Base-by-base conservation (phyloP, 2,113 vertebrate genomes). In the Sinocyclocheilus anshuiensis region DNA sequence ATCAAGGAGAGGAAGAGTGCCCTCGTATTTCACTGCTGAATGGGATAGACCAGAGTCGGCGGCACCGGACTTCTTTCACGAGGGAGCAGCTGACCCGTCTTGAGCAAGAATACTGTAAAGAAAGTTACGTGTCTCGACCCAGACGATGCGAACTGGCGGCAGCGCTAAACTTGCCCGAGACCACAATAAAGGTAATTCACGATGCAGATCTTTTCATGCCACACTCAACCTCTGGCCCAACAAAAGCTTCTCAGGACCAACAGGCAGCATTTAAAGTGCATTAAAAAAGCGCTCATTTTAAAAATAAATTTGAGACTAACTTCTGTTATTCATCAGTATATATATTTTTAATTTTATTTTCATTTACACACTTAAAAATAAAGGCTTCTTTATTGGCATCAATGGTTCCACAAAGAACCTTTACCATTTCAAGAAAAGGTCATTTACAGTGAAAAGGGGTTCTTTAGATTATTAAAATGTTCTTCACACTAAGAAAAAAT, bases 41-140 rank as follows among this genome's bases (percentile, higher is more conserved):
- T 18, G 53, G 91, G 20, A 79, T 92, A 1, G 95, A 95, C 78
- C 92, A 92, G 3, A 93, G 92, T 72, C 90, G 94, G 45, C 87
- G 94, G 10, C 93, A 94, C 36, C 91, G 94, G 33, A 94, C 93
- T 0, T 93, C 92, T 13, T 95, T 94, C 77, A 92, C 89, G 4
- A 90, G 92, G 11, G 92, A 94, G 83, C 90, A 94, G 87, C 90
- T 95, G 83, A 79, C 89, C 69, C 89, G 91, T 1, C 87, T 94
- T 24, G 94, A 94, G 87, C 91, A 94, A 87, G 86, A 95, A 85
- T 92, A 95, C 77, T 83, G 90, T 65, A 91, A 89, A 75, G 93
- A 94, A 90, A 94, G 92, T 88, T 94, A 93, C 86, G 94, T 95
- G 33, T 95, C 92, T 42, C 77, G 93, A 57, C 86, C 89, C 16